Evolutionary conservation across 2,113 vertebrate genomes (phyloP), one percentile per base, ranked within the genome.

Genomic region (Petromus typicus): DNA sequence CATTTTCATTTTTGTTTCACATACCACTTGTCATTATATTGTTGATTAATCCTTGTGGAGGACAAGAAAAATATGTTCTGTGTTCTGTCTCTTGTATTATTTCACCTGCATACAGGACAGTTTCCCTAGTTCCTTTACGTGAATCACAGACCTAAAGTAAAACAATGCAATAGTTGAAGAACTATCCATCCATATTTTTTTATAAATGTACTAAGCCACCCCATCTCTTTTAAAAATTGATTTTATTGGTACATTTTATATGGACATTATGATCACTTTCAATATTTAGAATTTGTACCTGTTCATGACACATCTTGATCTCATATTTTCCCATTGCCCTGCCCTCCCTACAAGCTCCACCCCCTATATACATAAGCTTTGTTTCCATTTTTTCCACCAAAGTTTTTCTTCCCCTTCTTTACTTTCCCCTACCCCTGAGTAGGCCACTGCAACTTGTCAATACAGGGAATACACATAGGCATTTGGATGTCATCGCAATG

Each of bases 1-100:
- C 75, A 86, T 5, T 86, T 54, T 78, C 22, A 90, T 73, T 86
- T 78, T 43, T 91, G 61, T 86, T 86, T 91, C 66, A 97, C 95
- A 81, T 97, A 97, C 97, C 96, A 61, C 69, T 86, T 96, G 97
- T 98, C 78, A 98, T 96, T 51, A 54, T 0, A 57, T 34, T 48
- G 94, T 97, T 97, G 45, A 91, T 0, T 59, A 0, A 20, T 83
- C 96, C 97, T 91, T 25, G 45, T 83, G 89, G 91, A 83, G 90
- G 95, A 95, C 79, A 95, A 87, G 4, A 69, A 76, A 23, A 51
- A 25, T 17, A 2, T 34, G 27, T 51, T 7, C 30, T 64, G 11
- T 66, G 57, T 64, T 67, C 11, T 40, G 1, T 13, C 76, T 75
- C 30, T 75, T 71, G 84, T 75, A 73, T 43, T 43, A 1, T 64